A percentile compares a stretch with the other conserved stretches of the same genome.
Conservation (phyloP, 2,888 invertebrate genomes). For the Acholoe squamosa region DNA sequence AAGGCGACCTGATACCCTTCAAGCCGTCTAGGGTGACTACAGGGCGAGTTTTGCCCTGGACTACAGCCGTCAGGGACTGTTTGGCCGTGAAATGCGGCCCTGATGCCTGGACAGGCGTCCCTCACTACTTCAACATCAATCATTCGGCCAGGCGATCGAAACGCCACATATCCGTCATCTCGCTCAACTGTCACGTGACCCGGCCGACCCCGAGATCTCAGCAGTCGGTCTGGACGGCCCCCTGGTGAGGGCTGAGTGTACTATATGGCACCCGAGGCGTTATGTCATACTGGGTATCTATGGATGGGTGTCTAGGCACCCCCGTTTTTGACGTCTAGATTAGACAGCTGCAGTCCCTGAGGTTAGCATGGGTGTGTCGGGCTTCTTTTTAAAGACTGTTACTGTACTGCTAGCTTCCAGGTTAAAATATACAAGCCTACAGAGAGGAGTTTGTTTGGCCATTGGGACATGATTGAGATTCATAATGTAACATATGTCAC, state of each 20-base stretch:
- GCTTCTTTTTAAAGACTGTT: too few species aligned
- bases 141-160: constrained; percentile 22
- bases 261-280: constrained; percentile 13
- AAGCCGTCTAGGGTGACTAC: constrained; percentile 1
- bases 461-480: too few species aligned
- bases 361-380: too few species aligned
- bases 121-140: constrained; percentile 40
- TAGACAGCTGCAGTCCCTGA: too few species aligned
- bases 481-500: too few species aligned
- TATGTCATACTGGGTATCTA: not conserved
- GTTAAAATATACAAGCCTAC: too few species aligned
- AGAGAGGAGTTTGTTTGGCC: too few species aligned
- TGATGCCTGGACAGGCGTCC: not conserved
- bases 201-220: constrained; percentile 40
- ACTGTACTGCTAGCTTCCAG: too few species aligned
- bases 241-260: not conserved
- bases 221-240: not conserved
- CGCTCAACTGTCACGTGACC: constrained; percentile 42
- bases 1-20: constrained; percentile 27
- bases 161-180: constrained; percentile 50
- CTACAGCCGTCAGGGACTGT: not conserved
- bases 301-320: too few species aligned
- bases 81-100: constrained; percentile 1
- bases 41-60: not conserved
- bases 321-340: too few species aligned